Conservation (phyloP, 2,888 invertebrate species). For the Lutraria lutraria region DNA sequence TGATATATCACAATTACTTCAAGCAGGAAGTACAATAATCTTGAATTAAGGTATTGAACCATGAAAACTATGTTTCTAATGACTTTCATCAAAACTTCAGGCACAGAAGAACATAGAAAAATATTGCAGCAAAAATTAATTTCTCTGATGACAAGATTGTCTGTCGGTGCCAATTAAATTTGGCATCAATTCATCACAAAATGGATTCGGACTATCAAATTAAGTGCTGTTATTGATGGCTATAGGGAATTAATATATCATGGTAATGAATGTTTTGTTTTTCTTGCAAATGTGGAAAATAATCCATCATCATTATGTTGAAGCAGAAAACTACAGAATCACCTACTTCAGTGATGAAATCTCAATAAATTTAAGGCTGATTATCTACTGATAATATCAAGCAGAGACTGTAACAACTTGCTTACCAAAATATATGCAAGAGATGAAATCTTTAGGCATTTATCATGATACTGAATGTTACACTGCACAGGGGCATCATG, state of each 20-base stretch:
- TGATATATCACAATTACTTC: no score
- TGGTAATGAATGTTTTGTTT: not conserved
- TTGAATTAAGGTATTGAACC: no score
- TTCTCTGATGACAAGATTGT: not conserved
- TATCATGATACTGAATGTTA: no score
- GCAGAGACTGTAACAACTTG: no score
- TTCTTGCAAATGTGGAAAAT: not conserved
- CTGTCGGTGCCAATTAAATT: not conserved
- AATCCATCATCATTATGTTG: not conserved
- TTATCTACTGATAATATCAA: no score
- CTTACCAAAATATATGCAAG: no score
- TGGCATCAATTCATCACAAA: not conserved
- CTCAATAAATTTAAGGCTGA: not conserved
- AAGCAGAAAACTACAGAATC: not conserved
- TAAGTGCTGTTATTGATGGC: not conserved
- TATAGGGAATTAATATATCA: not conserved
- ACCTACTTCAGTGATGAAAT: constrained; percentile 8
- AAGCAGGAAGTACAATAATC: no score
- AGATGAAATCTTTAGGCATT: no score
- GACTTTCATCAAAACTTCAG: no score
- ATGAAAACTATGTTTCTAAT: no score
- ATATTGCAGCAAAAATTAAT: not conserved
- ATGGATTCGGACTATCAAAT: not conserved
- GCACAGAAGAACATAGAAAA: no score
- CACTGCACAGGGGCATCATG: no score